Evolutionary conservation across 2,888 invertebrate genomes (phyloP), one percentile per base, ranked within the genome.

Genomic region (Macrophya annulata): DNA sequence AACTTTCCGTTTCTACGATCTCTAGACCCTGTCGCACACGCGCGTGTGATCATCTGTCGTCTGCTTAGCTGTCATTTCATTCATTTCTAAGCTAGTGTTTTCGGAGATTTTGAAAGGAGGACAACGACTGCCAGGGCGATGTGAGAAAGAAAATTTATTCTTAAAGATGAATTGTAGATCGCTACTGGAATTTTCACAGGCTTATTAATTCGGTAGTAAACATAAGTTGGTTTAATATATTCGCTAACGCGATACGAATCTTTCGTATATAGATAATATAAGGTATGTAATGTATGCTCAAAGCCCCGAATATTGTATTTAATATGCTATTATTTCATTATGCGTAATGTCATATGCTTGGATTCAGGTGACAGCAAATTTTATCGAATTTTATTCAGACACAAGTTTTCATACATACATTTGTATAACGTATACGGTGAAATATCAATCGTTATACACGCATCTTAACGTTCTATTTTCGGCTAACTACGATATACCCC

Each of bases 31-130:
- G 31, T 68, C 37, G 77, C 77, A 77, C 77, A 55, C 77, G 77
- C 77, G 77, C 77, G 77, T 55, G 25, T 37, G 77, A 55, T 48
- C n/a, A 77, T 55, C 51, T 51, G 77, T 77, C 77, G 77, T 77
- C 77, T 77, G 77, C 77, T 77, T 17, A 17, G 17, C 77, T 77
- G 77, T 51, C 77, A 77, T 55, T 77, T 77, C 37, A 55, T 77
- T 31, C 51, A 15, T 45, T 51, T 77, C 8, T 17, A 31, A 51
- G 25, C 31, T 43, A n/a, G 77, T 51, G 55, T 51, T 68, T 25
- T 68, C 37, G 37, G 68, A 37, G 21, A 4, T 68, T 68, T 68
- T 68, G 21, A 25, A 25, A 68, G 62, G 25, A 62, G 10, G 10
- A 62, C 1, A 25, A 25, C n/a, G n/a, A n/a, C 55, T 55, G 8